A percentile compares a stretch with the other conserved stretches of the same genome.
Evolutionary conservation across 2,113 vertebrate species (phyloP).

Genomic region (Podarcis muralis): DNA sequence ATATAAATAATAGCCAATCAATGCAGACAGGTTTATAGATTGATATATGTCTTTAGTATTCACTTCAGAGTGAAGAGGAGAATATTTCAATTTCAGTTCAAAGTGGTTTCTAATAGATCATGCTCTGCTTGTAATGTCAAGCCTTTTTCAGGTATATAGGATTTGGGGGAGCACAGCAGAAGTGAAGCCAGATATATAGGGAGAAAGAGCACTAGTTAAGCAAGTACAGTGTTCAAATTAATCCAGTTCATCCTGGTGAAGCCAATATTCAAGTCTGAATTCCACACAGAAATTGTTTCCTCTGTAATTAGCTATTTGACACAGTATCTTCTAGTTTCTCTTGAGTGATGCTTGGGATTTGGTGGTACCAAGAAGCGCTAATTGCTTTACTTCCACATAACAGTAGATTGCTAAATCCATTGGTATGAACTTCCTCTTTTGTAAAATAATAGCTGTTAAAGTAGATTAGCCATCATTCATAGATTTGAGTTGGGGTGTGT

Average conservation of each 20-base stretch:
- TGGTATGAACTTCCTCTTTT: background rate
- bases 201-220: no score
- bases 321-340: background rate
- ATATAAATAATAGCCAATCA: slow-evolving; percentile 2
- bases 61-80: background rate
- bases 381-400: background rate
- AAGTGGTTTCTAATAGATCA: background rate
- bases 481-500: background rate
- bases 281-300: background rate
- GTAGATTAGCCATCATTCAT: background rate
- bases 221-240: background rate
- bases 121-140: background rate
- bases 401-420: background rate
- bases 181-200: background rate
- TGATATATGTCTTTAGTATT: background rate
- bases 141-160: background rate
- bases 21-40: background rate
- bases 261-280: accelerated
- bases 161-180: background rate
- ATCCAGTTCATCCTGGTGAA: background rate
- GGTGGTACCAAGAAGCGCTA: background rate
- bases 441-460: background rate
- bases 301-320: background rate
- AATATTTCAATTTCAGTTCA: slow-evolving; percentile 8
- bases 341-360: background rate